Base-by-base conservation (phyloP, 2,797 vertebrate species). In the Paramormyrops hopkinsi region DNA sequence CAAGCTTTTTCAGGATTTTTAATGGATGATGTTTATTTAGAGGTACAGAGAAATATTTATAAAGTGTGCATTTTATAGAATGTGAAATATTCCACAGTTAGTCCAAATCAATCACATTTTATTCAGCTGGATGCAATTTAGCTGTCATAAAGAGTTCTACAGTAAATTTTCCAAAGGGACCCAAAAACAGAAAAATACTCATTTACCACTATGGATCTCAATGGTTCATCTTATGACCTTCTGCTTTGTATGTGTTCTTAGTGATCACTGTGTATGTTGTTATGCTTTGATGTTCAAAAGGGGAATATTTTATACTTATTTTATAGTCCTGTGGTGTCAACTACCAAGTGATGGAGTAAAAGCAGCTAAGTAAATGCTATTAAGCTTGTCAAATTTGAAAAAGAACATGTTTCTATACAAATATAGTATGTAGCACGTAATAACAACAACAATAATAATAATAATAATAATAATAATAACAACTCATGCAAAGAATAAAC, bases 231-330 rank as follows among this genome's bases (percentile, higher is more conserved):
- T 88, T 82, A 83, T 62, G 73, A 50, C 62, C 4, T 79, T 14
- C 48, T 9, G 3, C 25, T 82, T 19, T 12, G 50, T 22, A 46
- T 37, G 37, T 33, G 44, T 88, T 88, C 33, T 9, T 62, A 54
- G 14, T 59, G 69, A 83, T 69, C 14, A 12, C 65, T 46, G n/a
- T 17, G 6, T 33, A 33, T 53, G 25, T 14, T 44, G 50, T 79
- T 87, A 44, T 87, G 19, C 62, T 87, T 87, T 89, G 29, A 89
- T 73, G 85, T 79, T 79, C 48, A 87, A 11, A 44, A 14, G 85
- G 4, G 37, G 50, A 86, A 51, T 29, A 59, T 56, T 56, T 56
- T 41, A 33, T 54, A 25, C 79, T 59, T 22, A 48, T 88, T 90
- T 88, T 83, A 50, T 19, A 33, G 19, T 69, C 11, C 25, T 56